These are phyloP conservation scores for Drosophila demipolita DNA, from an alignment of 2,888 invertebrate species.

Conservation along the genomic window DNA sequence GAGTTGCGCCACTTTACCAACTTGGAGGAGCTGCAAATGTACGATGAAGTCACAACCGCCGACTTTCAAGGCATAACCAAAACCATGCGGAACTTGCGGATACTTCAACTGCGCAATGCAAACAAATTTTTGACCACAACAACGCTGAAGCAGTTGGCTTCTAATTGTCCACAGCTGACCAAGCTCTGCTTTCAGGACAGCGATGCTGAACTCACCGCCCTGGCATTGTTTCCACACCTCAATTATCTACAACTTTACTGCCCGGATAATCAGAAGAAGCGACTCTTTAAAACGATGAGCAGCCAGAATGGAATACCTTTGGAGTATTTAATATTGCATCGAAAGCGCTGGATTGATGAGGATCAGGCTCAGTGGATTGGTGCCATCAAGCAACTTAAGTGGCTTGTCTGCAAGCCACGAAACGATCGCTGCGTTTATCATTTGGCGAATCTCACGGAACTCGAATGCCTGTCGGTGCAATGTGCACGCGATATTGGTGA, in stretches of 20 bases:
- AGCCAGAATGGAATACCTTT: conserved; percentile 38
- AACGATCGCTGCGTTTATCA: conserved; percentile 57
- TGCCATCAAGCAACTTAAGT: conserved; percentile 45
- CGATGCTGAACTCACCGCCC: conserved; percentile 61
- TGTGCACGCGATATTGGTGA: conserved; percentile 66
- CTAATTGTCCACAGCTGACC: conserved; percentile 47
- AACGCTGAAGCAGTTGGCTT: conserved; percentile 52
- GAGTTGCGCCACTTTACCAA: conserved; percentile 56
- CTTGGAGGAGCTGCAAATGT: conserved; percentile 54
- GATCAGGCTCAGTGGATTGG: conserved; percentile 62
- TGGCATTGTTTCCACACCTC: conserved; percentile 49
- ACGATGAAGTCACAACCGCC: conserved; percentile 59
- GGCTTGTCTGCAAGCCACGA: conserved; percentile 67
- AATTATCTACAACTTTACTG: conserved; percentile 62
- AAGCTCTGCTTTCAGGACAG: conserved; percentile 65
- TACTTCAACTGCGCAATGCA: conserved; percentile 61
- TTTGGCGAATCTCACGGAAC: conserved; percentile 44
- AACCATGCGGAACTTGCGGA: conserved; percentile 45
- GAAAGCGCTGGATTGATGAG: conserved; percentile 68
- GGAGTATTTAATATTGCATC: conserved; percentile 61
- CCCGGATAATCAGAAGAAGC: conserved; percentile 57
- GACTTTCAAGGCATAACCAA: conserved; percentile 60
- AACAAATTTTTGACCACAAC: conserved; percentile 56
- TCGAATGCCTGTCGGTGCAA: conserved; percentile 65
- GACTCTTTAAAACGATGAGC: conserved; percentile 54